Evolutionary conservation across 2,113 vertebrate genomes (phyloP).

Genomic region (Tetrao urogallus): DNA sequence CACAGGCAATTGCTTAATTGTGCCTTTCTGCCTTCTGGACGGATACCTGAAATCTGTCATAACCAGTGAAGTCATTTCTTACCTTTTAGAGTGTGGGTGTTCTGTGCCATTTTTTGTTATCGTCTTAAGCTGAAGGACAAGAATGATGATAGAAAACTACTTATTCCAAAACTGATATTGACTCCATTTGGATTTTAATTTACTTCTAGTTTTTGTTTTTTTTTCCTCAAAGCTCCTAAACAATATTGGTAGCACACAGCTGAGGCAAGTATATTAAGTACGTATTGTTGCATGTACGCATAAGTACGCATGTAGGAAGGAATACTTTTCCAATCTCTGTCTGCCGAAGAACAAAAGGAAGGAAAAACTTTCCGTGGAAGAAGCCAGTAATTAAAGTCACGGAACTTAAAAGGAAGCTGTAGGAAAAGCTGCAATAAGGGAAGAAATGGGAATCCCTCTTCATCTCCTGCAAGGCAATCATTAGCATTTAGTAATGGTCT

Average conservation of each 20-base stretch:
- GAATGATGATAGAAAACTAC: background rate
- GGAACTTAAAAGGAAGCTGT: background rate
- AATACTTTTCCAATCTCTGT: background rate
- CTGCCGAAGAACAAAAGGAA: constrained; percentile 20
- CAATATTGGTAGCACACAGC: background rate
- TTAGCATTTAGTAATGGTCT: background rate
- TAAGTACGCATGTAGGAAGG: background rate
- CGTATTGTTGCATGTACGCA: background rate
- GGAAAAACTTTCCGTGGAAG: constrained; percentile 3
- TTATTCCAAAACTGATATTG: background rate
- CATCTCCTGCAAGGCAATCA: background rate
- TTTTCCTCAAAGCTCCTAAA: background rate
- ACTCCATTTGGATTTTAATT: background rate
- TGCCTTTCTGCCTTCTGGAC: background rate
- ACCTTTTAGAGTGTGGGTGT: background rate
- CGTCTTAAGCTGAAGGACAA: background rate
- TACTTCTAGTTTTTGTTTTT: background rate
- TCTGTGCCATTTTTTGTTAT: background rate
- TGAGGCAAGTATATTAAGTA: background rate
- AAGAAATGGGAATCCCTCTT: constrained; percentile 7
- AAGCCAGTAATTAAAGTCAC: background rate
- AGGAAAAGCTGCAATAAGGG: background rate
- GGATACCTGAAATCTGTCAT: background rate
- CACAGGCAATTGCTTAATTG: background rate
- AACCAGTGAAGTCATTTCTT: background rate